Base-by-base conservation (phyloP, 2,888 invertebrate species). In the Tridacna gigas region DNA sequence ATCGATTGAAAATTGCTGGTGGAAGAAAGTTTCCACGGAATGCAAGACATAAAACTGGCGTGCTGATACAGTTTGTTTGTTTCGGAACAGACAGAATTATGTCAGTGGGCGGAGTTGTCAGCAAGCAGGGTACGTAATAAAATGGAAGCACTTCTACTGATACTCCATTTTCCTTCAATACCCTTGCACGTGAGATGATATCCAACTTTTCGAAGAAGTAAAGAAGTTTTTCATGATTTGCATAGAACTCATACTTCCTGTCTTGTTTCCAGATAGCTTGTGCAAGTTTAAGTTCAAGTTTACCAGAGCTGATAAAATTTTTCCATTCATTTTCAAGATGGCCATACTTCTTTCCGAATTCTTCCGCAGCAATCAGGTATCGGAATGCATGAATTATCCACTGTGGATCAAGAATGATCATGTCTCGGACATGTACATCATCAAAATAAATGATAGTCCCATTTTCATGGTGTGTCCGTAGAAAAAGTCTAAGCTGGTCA, bases 351-450 rank as follows among this genome's bases (percentile, higher is more conserved):
- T 69, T 74, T 63, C 78, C 80, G 74, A 85, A 85, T 20, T 82
- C 73, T n/a, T 77, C 77, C 3, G 85, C 85, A 45, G 77, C 69
- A 7, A 85, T 85, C 22, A 85, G 67, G 69, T 75, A 80, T 18
- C 85, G 67, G 45, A 85, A 82, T 0, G 85, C 85, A 60, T 85
- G 67, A 9, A 85, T 80, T 4, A 85, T 85, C 85, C 85, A 85
- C 26, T 82, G 82, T n/a, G 85, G 85, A 48, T 85, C 85, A 3
- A 85, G 69, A 4, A 85, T 73, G 22, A 85, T 77, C 25, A 71
- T 77, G 60, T 82, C 61, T 51, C 74, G 28, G 9, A 85, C 51
- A 5, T 69, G 26, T 0, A 79, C 73, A 28, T 80, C 80, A 26
- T 69, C 63, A 47, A 85, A 85, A 45, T 85, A 82, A n/a, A 85